Percentiles rank a stretch among this genome's conserved stretches.
phyloP scores from a whole-genome alignment of 2,113 vertebrate genomes.

The Seriola rivoliana region DNA sequence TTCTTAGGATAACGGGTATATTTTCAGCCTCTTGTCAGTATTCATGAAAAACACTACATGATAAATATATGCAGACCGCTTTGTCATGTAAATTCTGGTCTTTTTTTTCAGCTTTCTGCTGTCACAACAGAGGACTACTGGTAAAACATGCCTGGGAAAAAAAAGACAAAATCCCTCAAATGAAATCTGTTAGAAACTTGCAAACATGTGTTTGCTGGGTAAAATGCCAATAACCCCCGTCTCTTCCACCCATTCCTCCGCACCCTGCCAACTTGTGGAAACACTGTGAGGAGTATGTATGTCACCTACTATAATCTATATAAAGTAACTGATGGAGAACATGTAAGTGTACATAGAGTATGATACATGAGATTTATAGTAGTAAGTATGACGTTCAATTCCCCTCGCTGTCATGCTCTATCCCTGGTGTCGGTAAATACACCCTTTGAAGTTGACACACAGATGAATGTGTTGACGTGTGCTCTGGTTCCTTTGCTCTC shows the following conservation, averaged over 20 bases:
- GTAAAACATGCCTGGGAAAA: background rate
- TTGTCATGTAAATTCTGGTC: background rate
- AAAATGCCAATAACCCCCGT: background rate
- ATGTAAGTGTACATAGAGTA: background rate
- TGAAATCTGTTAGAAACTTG: background rate
- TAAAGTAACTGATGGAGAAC: conserved; percentile 3
- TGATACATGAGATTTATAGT: conserved; percentile 39
- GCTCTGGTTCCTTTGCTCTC: conserved; percentile 38
- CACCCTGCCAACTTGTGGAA: background rate
- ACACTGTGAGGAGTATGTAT: background rate
- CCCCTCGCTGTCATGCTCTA: conserved; percentile 11
- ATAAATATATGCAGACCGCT: background rate
- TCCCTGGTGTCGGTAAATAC: conserved; percentile 42
- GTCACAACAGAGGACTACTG: background rate
- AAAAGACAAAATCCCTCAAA: too few species aligned
- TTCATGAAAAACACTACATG: background rate
- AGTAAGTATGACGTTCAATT: conserved; percentile 44
- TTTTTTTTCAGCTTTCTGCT: background rate
- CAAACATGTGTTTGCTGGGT: background rate
- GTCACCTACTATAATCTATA: conserved; percentile 4
- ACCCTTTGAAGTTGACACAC: conserved; percentile 46
- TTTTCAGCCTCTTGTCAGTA: background rate
- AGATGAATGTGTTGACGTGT: conserved; percentile 43
- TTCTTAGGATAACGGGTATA: background rate
- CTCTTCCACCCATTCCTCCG: background rate